Conservation (phyloP, 2,888 invertebrate genomes). For the Caenorhabditis afra region DNA sequence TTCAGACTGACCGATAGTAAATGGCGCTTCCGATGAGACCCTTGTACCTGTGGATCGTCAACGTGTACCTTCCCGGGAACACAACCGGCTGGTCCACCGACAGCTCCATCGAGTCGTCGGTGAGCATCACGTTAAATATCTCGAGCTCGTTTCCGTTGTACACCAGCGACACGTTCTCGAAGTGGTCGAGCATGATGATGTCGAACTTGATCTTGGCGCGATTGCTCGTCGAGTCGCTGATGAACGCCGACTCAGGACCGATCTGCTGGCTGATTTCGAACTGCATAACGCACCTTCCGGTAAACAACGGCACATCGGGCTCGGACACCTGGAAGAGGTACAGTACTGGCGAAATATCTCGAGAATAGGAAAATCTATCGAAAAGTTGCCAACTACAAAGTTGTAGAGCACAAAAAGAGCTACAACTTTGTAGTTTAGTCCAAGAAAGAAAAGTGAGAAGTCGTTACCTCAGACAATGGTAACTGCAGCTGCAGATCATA, state of each 20-base stretch:
- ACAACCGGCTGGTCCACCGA: conserved; percentile 65
- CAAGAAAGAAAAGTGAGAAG: too few relatives aligned
- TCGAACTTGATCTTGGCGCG: conserved; percentile 62
- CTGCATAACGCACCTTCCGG: conserved; percentile 64
- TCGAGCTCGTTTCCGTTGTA: conserved; percentile 63
- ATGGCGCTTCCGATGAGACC: conserved; percentile 65
- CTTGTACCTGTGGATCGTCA: conserved; percentile 66
- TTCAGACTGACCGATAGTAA: conserved; percentile 63
- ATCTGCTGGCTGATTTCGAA: conserved; percentile 64
- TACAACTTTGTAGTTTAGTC: too few relatives aligned
- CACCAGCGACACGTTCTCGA: conserved; percentile 68
- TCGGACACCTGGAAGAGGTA: conserved; percentile 60
- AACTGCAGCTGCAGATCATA: conserved; percentile 69
- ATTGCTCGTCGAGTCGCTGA: conserved; percentile 61
- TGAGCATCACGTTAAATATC: conserved; percentile 65
- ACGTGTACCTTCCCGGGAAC: conserved; percentile 65
- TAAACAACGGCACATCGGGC: conserved; percentile 67
- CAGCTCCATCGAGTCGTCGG: conserved; percentile 65
- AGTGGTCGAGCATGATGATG: conserved; percentile 66
- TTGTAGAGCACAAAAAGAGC: too few relatives aligned
- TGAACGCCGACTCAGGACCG: conserved; percentile 59
- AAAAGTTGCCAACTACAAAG: too few relatives aligned
- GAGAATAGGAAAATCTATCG: background rate
- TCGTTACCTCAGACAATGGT: conserved; percentile 64
- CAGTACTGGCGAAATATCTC: background rate